Evolutionary conservation across 2,113 vertebrate genomes (phyloP).

Genomic region (Promerops cafer): DNA sequence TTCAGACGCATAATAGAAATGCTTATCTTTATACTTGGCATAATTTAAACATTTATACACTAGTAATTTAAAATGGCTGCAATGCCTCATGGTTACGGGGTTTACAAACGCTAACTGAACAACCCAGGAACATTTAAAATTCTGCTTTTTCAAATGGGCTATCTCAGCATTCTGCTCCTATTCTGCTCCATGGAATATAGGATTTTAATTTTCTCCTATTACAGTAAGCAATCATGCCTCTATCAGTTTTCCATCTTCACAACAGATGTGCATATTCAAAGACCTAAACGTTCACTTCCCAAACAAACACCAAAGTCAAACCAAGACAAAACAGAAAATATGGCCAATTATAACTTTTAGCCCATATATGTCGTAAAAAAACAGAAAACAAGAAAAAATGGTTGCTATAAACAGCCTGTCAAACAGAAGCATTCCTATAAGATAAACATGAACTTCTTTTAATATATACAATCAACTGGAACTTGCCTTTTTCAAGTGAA

Average conservation of each 20-base stretch:
- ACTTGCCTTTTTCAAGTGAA: background rate
- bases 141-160: background rate
- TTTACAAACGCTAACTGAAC: slow-evolving; percentile 29
- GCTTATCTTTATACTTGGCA: slow-evolving; percentile 50
- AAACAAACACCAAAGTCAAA: background rate
- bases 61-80: slow-evolving; percentile 40
- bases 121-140: background rate
- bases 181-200: background rate
- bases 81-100: background rate
- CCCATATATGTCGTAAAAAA: background rate
- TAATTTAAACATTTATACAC: slow-evolving; percentile 62
- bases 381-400: background rate
- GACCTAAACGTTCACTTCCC: background rate
- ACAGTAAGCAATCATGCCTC: slow-evolving; percentile 1
- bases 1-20: slow-evolving; percentile 42
- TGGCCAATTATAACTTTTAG: background rate
- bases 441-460: background rate
- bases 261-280: slow-evolving; percentile 30
- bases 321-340: background rate
- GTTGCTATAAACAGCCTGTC: background rate
- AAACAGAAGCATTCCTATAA: background rate
- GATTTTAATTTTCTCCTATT: slow-evolving; percentile 29
- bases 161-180: slow-evolving; percentile 17
- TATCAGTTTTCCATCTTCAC: slow-evolving; percentile 6
- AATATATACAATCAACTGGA: background rate